Base-by-base conservation (phyloP, 2,888 invertebrate genomes). In the Euclidia mi region DNA sequence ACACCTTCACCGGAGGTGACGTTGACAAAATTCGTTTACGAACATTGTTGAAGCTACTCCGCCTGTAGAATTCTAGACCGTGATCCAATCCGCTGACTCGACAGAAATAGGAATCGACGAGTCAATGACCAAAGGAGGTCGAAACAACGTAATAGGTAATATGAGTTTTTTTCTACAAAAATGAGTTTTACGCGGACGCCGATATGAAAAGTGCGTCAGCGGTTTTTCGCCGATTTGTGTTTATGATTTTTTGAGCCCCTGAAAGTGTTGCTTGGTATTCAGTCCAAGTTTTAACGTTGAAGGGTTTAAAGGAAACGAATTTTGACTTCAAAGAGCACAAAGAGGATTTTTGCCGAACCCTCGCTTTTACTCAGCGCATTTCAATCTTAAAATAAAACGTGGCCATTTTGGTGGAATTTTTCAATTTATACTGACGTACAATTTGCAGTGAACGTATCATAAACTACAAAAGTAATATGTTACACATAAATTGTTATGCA, bases 201-300 rank as follows among this genome's bases (percentile, higher is more conserved):
- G 46, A 63, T 69, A 61, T 58, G 51, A 61, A 68, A 61, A 51
- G 29, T 56, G 59, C 59, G 66, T 66, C 66, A 60, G 71, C 53
- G 42, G 46, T 60, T 66, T 56, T 52, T 50, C 43, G 32, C 47
- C 15, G 40, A 62, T 44, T 62, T 50, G 18, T 57, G 35, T 62
- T 56, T 65, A 58, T 50, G 43, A 58, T 58, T 60, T n/a, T 65
- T 60, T 45, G 34, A 44, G 28, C 15, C 46, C 38, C 50, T 41
- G 43, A 68, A 56, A 60, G 37, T 31, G 43, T 56, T 60, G 20
- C 32, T 68, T 68, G 51, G 25, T 65, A 61, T 71, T 61, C 58
- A 29, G 20, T n/a, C 14, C 3, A 50, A 51, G 60, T 49, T 52
- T 15, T 45, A 52, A 34, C n/a, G 4, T 35, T 20, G 42, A 50